These are phyloP conservation scores for Oceanodroma tethys DNA, from an alignment of 2,113 vertebrate genomes.

Conservation along the genomic window DNA sequence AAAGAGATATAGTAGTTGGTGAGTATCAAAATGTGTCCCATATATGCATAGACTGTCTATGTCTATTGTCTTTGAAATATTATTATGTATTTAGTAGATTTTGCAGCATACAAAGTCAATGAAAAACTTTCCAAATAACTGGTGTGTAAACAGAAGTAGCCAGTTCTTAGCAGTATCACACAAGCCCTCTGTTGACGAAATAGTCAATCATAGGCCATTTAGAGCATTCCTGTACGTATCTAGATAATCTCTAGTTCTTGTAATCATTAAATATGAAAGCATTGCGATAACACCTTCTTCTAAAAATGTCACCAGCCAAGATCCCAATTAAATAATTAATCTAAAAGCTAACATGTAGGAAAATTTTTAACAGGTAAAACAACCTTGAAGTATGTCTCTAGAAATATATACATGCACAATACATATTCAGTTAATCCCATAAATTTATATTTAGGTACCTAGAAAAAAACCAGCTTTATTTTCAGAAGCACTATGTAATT, in stretches of 20 bases:
- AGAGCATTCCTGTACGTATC: not conserved
- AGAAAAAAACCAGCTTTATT: not conserved
- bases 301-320: not conserved
- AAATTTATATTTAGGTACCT: not conserved
- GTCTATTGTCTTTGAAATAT: not conserved
- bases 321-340: not conserved
- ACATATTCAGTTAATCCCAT: not conserved
- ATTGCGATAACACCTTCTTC: not conserved
- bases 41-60: not conserved
- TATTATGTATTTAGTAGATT: not conserved
- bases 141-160: not conserved
- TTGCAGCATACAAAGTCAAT: not conserved
- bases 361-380: not conserved
- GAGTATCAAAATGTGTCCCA: not conserved
- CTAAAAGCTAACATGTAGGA: not conserved
- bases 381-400: not conserved
- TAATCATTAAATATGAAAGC: not conserved
- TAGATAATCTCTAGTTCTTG: slow-evolving; percentile 10
- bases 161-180: not conserved
- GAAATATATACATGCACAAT: not conserved
- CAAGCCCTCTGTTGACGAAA: not conserved
- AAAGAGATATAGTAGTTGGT: not conserved
- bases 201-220: not conserved
- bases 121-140: not conserved
- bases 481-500: not conserved